phyloP scores from a whole-genome alignment of 2,797 vertebrate genomes.

The Syndactyla subalaris region DNA sequence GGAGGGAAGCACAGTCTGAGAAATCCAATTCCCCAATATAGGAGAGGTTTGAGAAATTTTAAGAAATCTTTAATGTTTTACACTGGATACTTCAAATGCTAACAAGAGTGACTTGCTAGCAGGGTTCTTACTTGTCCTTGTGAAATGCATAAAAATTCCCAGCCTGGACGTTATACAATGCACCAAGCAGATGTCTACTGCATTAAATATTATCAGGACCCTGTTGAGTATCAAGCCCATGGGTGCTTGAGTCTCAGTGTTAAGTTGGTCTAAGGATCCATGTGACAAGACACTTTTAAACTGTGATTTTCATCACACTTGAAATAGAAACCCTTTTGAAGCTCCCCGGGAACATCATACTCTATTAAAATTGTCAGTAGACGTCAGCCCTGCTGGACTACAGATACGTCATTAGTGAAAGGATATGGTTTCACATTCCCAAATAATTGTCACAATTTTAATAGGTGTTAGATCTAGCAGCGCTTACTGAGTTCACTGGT shows the following conservation, averaged over 20 bases:
- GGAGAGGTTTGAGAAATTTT: background rate
- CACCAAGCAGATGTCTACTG: background rate
- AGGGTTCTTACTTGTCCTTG: background rate
- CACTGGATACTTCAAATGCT: background rate
- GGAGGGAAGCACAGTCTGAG: background rate
- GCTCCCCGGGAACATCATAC: background rate
- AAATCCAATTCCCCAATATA: background rate
- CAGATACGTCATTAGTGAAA: background rate
- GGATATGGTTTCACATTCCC: background rate
- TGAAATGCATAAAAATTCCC: background rate
- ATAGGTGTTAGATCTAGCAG: conserved; percentile 21
- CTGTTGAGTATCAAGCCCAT: background rate
- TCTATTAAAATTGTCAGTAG: background rate
- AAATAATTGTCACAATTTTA: conserved; percentile 7
- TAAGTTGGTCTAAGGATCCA: background rate
- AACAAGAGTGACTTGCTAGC: background rate
- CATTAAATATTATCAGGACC: background rate
- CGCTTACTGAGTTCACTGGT: background rate
- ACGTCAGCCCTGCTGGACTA: background rate
- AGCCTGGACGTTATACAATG: background rate
- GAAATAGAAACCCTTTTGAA: background rate
- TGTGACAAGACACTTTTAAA: background rate
- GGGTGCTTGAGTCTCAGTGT: background rate
- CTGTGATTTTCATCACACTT: background rate
- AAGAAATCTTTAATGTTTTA: background rate